Conservation (phyloP, 2,113 vertebrate genomes). For the Otis tarda region DNA sequence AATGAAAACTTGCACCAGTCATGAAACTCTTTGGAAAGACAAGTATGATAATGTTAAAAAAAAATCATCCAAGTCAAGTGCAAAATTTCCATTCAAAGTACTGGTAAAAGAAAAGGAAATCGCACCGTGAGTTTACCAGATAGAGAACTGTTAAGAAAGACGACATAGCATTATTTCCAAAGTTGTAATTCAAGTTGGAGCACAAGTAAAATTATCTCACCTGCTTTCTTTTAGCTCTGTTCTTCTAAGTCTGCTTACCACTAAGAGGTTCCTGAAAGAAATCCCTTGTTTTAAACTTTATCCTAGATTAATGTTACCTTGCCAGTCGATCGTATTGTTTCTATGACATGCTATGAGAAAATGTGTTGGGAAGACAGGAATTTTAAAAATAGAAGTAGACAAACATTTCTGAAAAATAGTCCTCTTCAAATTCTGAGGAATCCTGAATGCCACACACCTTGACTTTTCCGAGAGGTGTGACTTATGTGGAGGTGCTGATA, state of each 20-base stretch:
- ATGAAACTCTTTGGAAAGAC: not conserved
- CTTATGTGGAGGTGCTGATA: not conserved
- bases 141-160: not conserved
- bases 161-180: not conserved
- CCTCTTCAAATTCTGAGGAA: not conserved
- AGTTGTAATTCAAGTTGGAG: not conserved
- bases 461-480: not conserved
- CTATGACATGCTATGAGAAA: not conserved
- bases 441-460: not conserved
- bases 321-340: not conserved
- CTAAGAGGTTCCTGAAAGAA: not conserved
- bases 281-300: not conserved
- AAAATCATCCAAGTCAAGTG: not conserved
- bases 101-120: not conserved
- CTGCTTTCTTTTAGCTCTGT: not conserved
- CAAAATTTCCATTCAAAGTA: not conserved
- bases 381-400: not conserved
- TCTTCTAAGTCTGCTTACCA: not conserved
- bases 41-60: not conserved
- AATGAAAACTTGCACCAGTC: not conserved
- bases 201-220: not conserved
- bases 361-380: not conserved
- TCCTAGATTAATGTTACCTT: not conserved
- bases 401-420: not conserved
- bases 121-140: not conserved